These are phyloP conservation scores for Drosophila eohydei DNA, from an alignment of 2,888 invertebrate species.

Conservation along the genomic window DNA sequence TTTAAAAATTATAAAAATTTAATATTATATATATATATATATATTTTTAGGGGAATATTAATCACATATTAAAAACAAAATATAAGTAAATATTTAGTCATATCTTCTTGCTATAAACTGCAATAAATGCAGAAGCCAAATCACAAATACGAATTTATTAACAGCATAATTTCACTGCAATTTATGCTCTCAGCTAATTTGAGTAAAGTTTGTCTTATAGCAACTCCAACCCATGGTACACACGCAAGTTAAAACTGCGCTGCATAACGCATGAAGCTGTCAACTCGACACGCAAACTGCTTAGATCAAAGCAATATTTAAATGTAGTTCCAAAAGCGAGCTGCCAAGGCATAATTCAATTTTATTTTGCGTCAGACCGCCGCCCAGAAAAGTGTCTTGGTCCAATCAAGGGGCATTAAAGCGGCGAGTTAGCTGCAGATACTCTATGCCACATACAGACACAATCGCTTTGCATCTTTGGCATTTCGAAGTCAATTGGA, in stretches of 20 bases:
- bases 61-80: background rate
- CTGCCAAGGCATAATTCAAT: constrained; percentile 54
- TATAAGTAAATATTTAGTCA: background rate
- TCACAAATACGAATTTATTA: background rate
- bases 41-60: background rate
- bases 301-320: constrained; percentile 57
- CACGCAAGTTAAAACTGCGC: background rate
- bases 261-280: constrained; percentile 58
- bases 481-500: constrained; percentile 73
- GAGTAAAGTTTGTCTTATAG: too few species aligned
- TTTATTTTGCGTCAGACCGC: constrained; percentile 27
- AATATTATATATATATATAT: background rate
- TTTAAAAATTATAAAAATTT: too few species aligned
- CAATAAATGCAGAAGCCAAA: background rate
- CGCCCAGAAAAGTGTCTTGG: constrained; percentile 17
- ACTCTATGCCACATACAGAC: constrained; percentile 25
- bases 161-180: background rate
- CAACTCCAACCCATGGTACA: background rate
- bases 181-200: background rate
- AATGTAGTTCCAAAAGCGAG: constrained; percentile 27
- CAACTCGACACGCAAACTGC: constrained; percentile 54
- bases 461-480: constrained; percentile 63
- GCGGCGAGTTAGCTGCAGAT: constrained; percentile 38
- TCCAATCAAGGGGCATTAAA: constrained; percentile 42
- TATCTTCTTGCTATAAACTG: background rate